phyloP scores from a whole-genome alignment of 2,888 invertebrate species.

The Oxyteleia sp. region DNA sequence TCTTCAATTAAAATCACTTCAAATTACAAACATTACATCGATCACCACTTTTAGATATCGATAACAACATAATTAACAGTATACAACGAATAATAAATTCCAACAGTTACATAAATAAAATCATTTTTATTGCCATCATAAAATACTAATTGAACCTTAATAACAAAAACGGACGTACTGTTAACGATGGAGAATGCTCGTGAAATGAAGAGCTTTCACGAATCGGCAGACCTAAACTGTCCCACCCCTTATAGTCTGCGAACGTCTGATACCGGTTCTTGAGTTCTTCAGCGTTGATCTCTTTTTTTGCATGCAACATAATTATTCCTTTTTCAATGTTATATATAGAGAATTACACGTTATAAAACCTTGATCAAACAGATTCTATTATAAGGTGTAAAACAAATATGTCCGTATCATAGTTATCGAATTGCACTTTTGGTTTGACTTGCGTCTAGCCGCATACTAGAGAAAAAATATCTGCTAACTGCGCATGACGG shows the following conservation, averaged over 20 bases:
- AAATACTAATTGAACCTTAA: neutral
- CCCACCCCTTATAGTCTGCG: constrained; percentile 24
- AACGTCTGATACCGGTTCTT: constrained; percentile 54
- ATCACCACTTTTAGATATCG: no score
- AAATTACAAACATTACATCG: no score
- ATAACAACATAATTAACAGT: no score
- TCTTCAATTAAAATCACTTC: no score
- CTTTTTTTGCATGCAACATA: constrained; percentile 24
- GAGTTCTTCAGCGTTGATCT: constrained; percentile 19
- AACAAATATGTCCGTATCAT: constrained; percentile 23
- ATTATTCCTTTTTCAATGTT: constrained; percentile 30
- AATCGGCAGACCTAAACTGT: constrained; percentile 26
- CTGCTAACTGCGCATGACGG: constrained; percentile 25
- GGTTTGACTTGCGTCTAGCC: constrained; percentile 39
- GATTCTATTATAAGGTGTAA: constrained; percentile 40
- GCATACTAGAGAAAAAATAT: constrained; percentile 18
- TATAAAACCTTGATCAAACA: constrained; percentile 38
- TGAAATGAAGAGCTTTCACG: constrained; percentile 61
- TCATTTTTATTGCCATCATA: no score
- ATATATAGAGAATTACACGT: constrained; percentile 19
- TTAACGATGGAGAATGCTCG: constrained; percentile 41
- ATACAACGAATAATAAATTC: no score
- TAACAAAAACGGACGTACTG: constrained; percentile 39
- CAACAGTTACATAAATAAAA: no score
- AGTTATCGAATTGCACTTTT: constrained; percentile 41